phyloP scores from a whole-genome alignment of 1,140 invertebrate species.

The Polypedilum vanderplanki region DNA sequence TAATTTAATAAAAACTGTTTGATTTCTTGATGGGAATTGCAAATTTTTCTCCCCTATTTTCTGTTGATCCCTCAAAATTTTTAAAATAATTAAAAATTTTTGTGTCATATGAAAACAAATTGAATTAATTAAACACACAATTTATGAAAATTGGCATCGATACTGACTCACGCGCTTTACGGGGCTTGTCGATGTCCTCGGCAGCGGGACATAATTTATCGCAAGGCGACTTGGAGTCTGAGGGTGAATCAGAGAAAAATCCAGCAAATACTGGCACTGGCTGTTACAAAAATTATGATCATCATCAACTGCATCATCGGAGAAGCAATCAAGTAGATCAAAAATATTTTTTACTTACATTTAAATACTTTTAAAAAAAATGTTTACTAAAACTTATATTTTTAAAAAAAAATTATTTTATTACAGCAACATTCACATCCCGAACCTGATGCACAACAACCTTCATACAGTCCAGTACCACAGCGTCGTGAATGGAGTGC shows the following conservation, averaged over 20 bases:
- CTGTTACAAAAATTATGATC: slow-evolving; percentile 80
- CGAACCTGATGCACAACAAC: not conserved
- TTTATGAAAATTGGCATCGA: slow-evolving; percentile 41
- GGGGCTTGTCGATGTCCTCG: slow-evolving; percentile 37
- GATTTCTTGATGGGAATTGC: slow-evolving; percentile 1
- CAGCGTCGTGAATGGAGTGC: not conserved
- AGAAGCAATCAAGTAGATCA: slow-evolving; percentile 50
- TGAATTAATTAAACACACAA: slow-evolving; percentile 28
- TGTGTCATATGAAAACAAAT: not conserved
- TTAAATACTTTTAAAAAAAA: not conserved
- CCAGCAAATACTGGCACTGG: slow-evolving; percentile 67
- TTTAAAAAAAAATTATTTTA: not conserved
- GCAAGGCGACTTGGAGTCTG: slow-evolving; percentile 78
- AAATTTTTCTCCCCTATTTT: not conserved
- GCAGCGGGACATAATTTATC: slow-evolving; percentile 82
- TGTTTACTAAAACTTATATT: not conserved
- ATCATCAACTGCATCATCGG: slow-evolving; percentile 55
- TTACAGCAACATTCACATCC: not conserved
- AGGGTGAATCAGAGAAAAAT: slow-evolving; percentile 65
- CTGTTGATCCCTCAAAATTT: not conserved
- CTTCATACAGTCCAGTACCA: not conserved
- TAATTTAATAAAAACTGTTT: not conserved
- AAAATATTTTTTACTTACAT: not conserved
- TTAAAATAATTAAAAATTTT: not conserved
- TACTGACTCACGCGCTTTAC: slow-evolving; percentile 45